Evolutionary conservation across 2,797 vertebrate species (phyloP).

Genomic region (Glyptemys insculpta): DNA sequence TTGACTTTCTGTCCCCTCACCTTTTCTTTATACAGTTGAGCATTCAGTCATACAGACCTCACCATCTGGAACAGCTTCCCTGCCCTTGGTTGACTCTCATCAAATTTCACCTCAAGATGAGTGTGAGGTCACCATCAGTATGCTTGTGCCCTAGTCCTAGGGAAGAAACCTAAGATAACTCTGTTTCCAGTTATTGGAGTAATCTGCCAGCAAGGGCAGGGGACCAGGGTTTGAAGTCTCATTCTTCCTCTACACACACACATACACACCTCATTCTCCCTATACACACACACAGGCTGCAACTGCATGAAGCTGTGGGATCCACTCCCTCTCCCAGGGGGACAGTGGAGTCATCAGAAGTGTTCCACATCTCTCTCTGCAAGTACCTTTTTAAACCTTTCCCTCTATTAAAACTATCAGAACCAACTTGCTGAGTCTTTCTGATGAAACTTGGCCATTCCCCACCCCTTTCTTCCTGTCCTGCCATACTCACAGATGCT

Average conservation of each 20-base stretch:
- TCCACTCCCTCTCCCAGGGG: neutral
- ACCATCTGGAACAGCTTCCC: conserved; percentile 49
- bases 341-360: neutral
- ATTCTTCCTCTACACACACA: fast-evolving
- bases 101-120: conserved; percentile 25
- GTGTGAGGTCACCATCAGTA: neutral
- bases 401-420: neutral
- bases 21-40: conserved; percentile 25
- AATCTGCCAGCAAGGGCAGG: neutral
- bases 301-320: neutral
- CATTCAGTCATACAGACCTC: conserved; percentile 11
- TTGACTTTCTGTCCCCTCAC: conserved; percentile 23
- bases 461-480: neutral
- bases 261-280: neutral
- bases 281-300: too few relatives aligned
- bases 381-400: neutral
- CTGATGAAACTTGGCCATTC: neutral
- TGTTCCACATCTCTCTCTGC: neutral
- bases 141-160: neutral
- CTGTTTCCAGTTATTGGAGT: neutral
- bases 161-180: conserved; percentile 4
- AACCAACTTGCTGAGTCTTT: neutral
- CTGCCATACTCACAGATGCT: neutral
- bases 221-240: neutral
- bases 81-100: conserved; percentile 28